Evolutionary conservation across 2,113 vertebrate species (phyloP).

Genomic region (Potamarius usumacintae): DNA sequence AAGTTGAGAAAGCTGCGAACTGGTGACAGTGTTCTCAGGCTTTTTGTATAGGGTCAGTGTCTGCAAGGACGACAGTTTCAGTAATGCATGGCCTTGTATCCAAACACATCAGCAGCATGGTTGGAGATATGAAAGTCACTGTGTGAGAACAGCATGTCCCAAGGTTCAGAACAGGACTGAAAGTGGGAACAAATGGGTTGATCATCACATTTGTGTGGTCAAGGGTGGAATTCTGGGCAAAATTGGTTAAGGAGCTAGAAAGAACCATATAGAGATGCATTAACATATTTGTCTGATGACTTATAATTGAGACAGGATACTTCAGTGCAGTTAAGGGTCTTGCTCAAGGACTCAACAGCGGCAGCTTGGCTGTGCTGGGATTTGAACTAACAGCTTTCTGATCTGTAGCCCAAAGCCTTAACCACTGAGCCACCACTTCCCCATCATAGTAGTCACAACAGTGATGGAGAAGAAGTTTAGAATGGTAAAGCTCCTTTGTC

Average conservation of each 20-base stretch:
- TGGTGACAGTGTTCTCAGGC: not conserved
- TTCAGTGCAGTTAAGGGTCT: not conserved
- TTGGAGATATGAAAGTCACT: not conserved
- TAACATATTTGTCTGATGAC: not conserved
- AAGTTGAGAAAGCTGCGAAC: not conserved
- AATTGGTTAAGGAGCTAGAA: not conserved
- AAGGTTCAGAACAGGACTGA: not conserved
- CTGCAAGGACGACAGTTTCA: not conserved
- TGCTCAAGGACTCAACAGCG: not conserved
- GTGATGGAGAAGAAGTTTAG: not conserved
- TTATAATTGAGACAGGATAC: not conserved
- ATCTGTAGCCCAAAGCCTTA: not conserved
- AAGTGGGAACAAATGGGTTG: not conserved
- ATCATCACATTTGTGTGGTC: not conserved
- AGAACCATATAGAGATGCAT: not conserved
- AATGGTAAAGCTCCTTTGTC: not conserved
- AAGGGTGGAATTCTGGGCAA: not conserved
- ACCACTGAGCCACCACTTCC: not conserved
- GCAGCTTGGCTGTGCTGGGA: not conserved
- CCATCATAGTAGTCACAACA: too few relatives aligned
- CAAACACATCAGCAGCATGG: not conserved
- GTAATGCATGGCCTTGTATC: not conserved
- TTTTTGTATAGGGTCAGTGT: not conserved
- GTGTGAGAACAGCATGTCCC: not conserved
- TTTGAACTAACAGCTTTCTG: not conserved